Evolutionary conservation across 1,140 invertebrate genomes (phyloP), one percentile per base, ranked within the genome.

Genomic region (Trichonephila inaurata): DNA sequence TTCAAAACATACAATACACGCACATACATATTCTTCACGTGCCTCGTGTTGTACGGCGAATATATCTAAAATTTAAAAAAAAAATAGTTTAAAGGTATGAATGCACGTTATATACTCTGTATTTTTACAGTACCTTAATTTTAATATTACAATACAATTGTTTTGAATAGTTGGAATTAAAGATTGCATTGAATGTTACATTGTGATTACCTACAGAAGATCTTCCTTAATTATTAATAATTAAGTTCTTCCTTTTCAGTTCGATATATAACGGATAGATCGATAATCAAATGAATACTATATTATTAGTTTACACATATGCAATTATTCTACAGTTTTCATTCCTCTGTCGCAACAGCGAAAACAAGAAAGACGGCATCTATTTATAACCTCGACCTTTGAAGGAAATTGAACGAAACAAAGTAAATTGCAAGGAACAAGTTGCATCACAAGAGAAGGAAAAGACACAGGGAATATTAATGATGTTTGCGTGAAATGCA

Each of bases 401-500:
- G 82, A 60, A 83, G 82, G 82, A 87, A 40, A 62, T 64, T 51
- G 61, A 87, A 64, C 85, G 61, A 62, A 87, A 64, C 61, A 64
- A 87, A 87, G 85, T 87, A 87, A n/a, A 87, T 87, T 87, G 58
- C 60, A 19, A 58, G 58, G 61, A 64, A 87, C 85, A 87, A 60
- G 58, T 28, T 18, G 18, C 82, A 33, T 33, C 51, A 1, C 51
- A 12, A 51, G 24, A 40, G 44, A 51, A 58, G 58, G 60, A 61
- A 86, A 28, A 44, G 18, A 19, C 58, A 24, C 2, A 51, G 87
- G 16, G 87, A 44, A 51, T 64, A 89, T 89, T 89, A 89, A 89
- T 89, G 69, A 89, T n/a, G 61, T 19, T 89, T 72, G 51, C 60
- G 60, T 16, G 87, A 64, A 72, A 89, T 89, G 87, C 87, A 89